phyloP scores from a whole-genome alignment of 2,113 vertebrate genomes.

The Boleophthalmus pectinirostris region DNA sequence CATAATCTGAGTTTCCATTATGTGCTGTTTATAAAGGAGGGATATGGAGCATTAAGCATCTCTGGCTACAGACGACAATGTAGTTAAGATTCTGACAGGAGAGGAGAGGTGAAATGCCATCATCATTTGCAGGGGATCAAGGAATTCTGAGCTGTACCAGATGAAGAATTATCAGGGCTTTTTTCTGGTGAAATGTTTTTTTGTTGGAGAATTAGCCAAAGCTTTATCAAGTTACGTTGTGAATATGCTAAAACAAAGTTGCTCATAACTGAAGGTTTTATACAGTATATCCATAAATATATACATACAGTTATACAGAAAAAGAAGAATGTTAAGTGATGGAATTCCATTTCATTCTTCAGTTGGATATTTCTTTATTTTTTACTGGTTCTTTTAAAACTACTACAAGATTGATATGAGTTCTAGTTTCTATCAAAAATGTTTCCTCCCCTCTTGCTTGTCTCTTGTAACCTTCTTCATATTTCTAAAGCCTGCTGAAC shows the following conservation, averaged over 20 bases:
- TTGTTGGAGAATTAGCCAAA: not conserved
- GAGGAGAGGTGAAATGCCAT: slow-evolving; percentile 13
- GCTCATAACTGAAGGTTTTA: not conserved
- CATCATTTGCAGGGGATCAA: not conserved
- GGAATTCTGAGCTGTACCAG: not conserved
- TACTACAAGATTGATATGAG: too few relatives aligned
- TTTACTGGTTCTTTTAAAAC: too few relatives aligned
- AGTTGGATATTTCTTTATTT: too few relatives aligned
- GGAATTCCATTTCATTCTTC: too few relatives aligned
- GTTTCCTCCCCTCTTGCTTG: too few relatives aligned
- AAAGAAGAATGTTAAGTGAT: too few relatives aligned
- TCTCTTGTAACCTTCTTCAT: too few relatives aligned
- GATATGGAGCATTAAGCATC: slow-evolving; percentile 31
- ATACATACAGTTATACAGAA: too few relatives aligned
- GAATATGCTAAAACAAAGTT: not conserved
- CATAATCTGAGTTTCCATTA: slow-evolving; percentile 25
- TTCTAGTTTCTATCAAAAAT: too few relatives aligned
- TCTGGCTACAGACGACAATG: slow-evolving; percentile 15
- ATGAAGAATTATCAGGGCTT: not conserved
- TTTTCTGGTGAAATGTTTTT: slow-evolving; percentile 2
- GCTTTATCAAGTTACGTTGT: not conserved
- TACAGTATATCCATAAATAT: too few relatives aligned
- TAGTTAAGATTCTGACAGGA: slow-evolving; percentile 25
- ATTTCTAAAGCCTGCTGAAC: too few relatives aligned
- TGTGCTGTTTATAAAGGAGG: slow-evolving; percentile 24